Conservation (phyloP, 1,140 invertebrate genomes). For the Drosophila miranda region DNA sequence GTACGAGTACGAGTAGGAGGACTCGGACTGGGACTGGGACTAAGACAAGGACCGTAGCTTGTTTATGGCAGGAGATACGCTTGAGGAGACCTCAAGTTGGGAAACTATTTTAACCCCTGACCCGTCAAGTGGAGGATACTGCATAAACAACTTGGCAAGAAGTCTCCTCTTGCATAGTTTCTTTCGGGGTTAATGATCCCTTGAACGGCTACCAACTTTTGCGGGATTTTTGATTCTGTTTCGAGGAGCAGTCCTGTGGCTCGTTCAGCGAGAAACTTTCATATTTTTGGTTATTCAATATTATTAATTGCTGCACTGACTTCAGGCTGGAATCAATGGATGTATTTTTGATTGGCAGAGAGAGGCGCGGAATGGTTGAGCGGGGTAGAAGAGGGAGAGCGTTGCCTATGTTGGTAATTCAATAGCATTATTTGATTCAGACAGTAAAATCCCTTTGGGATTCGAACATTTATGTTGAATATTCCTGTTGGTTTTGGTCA, state of each 20-base stretch:
- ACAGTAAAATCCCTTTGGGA: too few relatives aligned
- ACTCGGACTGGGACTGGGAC: neutral
- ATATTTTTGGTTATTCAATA: conserved; percentile 31
- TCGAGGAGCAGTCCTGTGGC: conserved; percentile 1
- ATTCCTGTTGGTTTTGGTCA: too few relatives aligned
- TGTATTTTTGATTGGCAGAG: neutral
- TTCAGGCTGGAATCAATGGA: conserved; percentile 4
- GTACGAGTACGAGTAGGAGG: too few relatives aligned
- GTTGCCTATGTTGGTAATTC: too few relatives aligned
- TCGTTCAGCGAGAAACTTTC: neutral
- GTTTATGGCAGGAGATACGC: conserved; percentile 57
- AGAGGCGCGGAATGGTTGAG: too few relatives aligned
- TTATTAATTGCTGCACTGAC: conserved; percentile 21
- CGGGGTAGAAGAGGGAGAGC: too few relatives aligned
- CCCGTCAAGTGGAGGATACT: conserved; percentile 16
- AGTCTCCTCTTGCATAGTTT: conserved; percentile 20
- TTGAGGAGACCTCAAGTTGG: conserved; percentile 36
- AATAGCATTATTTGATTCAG: too few relatives aligned
- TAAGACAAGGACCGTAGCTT: conserved; percentile 19
- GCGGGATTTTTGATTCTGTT: conserved; percentile 21
- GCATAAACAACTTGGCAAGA: conserved; percentile 33
- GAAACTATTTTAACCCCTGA: conserved; percentile 11
- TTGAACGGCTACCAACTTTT: conserved; percentile 33
- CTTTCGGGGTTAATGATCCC: conserved; percentile 39
- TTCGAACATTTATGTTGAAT: too few relatives aligned